These are phyloP conservation scores for Leptodactylus fallax DNA, from an alignment of 2,797 vertebrate genomes.

Conservation along the genomic window DNA sequence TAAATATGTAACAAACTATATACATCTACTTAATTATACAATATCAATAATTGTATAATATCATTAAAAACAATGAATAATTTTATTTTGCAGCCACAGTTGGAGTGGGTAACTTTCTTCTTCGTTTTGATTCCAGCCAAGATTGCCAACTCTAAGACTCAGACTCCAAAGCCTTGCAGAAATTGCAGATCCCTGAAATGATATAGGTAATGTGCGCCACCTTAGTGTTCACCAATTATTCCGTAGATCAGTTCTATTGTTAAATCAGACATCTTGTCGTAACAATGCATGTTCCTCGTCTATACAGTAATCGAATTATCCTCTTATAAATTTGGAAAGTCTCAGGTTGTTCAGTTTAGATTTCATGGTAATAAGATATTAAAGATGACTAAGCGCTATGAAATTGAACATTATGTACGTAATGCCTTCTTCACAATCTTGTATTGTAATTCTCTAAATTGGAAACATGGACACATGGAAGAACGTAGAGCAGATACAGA, in stretches of 20 bases:
- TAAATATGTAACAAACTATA: too few species aligned
- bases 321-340: constrained; percentile 32
- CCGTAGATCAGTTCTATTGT: too few species aligned
- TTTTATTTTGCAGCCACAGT: too few species aligned
- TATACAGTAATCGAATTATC: constrained; percentile 14
- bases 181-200: not conserved
- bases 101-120: too few species aligned
- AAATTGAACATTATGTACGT: constrained; percentile 30
- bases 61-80: too few species aligned
- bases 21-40: too few species aligned
- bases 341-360: not conserved
- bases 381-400: not conserved
- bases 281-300: constrained; percentile 13
- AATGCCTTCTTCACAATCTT: not conserved
- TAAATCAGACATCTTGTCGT: too few species aligned
- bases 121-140: too few species aligned
- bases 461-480: constrained; percentile 29
- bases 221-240: not conserved
- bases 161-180: too few species aligned
- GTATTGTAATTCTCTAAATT: constrained; percentile 33
- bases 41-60: too few species aligned
- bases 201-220: not conserved
- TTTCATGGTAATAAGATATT: constrained; percentile 32
- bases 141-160: too few species aligned
- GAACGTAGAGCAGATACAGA: constrained; percentile 14